These are phyloP conservation scores for Dolichomitus sp. DNA, from an alignment of 2,888 invertebrate species.

Conservation along the genomic window DNA sequence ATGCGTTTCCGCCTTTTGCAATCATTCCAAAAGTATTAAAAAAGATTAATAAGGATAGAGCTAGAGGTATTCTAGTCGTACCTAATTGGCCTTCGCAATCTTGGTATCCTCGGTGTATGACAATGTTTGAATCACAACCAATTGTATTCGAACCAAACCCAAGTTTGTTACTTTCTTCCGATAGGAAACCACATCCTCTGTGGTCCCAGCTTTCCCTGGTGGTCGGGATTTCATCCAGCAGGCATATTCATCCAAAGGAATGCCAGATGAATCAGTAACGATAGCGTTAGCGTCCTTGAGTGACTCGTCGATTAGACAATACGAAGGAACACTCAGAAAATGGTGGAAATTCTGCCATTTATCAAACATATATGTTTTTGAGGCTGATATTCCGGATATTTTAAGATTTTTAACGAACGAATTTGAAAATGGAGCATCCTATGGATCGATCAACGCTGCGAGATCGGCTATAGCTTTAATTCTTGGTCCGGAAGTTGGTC, in stretches of 20 bases:
- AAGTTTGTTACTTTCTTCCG: slow-evolving; percentile 28
- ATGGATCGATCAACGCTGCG: slow-evolving; percentile 56
- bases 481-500: slow-evolving; percentile 59
- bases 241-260: slow-evolving; percentile 43
- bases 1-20: slow-evolving; percentile 64
- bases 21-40: slow-evolving; percentile 36
- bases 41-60: slow-evolving; percentile 28
- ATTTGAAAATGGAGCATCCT: slow-evolving; percentile 45
- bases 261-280: slow-evolving; percentile 32
- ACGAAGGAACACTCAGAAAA: slow-evolving; percentile 44
- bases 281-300: slow-evolving; percentile 40
- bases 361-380: slow-evolving; percentile 22
- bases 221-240: slow-evolving; percentile 51
- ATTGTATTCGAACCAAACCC: slow-evolving; percentile 33
- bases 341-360: slow-evolving; percentile 56
- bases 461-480: slow-evolving; percentile 58
- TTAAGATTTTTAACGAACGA: slow-evolving; percentile 57
- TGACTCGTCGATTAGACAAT: slow-evolving; percentile 51
- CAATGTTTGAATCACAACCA: slow-evolving; percentile 41
- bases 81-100: slow-evolving; percentile 40
- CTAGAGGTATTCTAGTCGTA: slow-evolving; percentile 38
- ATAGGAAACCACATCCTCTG: slow-evolving; percentile 49
- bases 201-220: slow-evolving; percentile 55
- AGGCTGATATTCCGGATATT: slow-evolving; percentile 40
- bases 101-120: slow-evolving; percentile 30